Conservation (phyloP, 2,113 vertebrate species). For the Glareola pratincola region DNA sequence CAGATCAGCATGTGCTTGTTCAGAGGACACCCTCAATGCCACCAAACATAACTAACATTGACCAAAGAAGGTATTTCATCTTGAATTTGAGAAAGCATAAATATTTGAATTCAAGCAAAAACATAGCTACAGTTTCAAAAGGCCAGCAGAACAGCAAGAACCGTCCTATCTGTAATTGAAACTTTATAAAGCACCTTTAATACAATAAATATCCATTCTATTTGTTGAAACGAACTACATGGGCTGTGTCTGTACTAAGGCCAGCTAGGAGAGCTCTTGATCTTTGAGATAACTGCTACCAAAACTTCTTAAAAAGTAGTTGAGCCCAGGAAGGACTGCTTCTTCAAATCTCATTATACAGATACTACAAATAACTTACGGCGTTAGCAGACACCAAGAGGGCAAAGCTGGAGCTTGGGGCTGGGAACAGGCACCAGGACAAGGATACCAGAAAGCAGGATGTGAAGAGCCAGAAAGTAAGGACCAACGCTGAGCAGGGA, state of each 20-base stretch:
- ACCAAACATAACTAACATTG: not conserved
- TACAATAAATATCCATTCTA: not conserved
- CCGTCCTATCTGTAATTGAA: not conserved
- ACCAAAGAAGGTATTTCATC: conserved; percentile 15
- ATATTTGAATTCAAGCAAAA: conserved; percentile 33
- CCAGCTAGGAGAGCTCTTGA: not conserved
- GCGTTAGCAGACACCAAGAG: not conserved
- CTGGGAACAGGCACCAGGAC: not conserved
- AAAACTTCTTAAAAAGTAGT: not conserved
- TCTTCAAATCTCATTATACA: not conserved
- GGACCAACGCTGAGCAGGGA: not conserved
- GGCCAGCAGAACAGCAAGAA: not conserved
- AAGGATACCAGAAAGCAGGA: not conserved
- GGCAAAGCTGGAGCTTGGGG: not conserved
- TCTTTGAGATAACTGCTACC: not conserved
- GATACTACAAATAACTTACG: not conserved
- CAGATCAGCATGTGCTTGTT: conserved; percentile 13
- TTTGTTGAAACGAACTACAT: not conserved
- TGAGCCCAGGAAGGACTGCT: not conserved
- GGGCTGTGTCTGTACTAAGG: not conserved
- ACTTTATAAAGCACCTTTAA: not conserved
- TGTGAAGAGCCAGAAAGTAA: not conserved
- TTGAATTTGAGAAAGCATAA: conserved; percentile 21
- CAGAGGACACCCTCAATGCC: not conserved
- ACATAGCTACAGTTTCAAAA: not conserved